Conservation (phyloP, 2,797 vertebrate genomes). For the Lacerta viridis region DNA sequence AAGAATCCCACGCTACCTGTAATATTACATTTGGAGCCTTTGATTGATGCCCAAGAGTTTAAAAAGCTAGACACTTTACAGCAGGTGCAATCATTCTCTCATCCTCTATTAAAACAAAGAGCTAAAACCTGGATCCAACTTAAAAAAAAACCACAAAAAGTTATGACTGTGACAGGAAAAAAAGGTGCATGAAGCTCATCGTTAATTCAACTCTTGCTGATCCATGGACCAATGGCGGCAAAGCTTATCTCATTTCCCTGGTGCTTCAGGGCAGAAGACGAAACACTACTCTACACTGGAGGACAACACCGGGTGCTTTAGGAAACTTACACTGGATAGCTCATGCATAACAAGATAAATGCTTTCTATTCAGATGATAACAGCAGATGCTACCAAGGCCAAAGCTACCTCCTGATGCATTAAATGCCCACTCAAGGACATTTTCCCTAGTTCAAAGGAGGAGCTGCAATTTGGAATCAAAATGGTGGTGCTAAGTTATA, state of each 20-base stretch:
- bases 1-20: conserved; percentile 81
- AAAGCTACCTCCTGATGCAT: conserved; percentile 55
- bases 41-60: conserved; percentile 72
- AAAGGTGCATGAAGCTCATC: conserved; percentile 81
- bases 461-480: conserved; percentile 46
- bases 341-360: conserved; percentile 64
- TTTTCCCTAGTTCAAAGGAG: background rate
- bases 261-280: conserved; percentile 79
- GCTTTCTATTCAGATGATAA: conserved; percentile 53
- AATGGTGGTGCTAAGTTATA: conserved; percentile 25
- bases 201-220: conserved; percentile 78
- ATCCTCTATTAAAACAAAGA: conserved; percentile 79
- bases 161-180: conserved; percentile 80
- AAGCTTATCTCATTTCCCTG: conserved; percentile 77
- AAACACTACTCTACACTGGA: conserved; percentile 73
- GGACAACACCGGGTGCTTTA: conserved; percentile 70
- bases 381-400: conserved; percentile 59
- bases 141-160: conserved; percentile 78
- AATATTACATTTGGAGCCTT: conserved; percentile 77
- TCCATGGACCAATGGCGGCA: conserved; percentile 79
- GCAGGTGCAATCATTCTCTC: conserved; percentile 79
- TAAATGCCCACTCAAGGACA: conserved; percentile 36
- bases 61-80: conserved; percentile 75
- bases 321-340: conserved; percentile 73
- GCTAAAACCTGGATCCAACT: conserved; percentile 82